These are phyloP conservation scores for Coelopa pilipes DNA, from an alignment of 2,888 invertebrate genomes.

Conservation along the genomic window DNA sequence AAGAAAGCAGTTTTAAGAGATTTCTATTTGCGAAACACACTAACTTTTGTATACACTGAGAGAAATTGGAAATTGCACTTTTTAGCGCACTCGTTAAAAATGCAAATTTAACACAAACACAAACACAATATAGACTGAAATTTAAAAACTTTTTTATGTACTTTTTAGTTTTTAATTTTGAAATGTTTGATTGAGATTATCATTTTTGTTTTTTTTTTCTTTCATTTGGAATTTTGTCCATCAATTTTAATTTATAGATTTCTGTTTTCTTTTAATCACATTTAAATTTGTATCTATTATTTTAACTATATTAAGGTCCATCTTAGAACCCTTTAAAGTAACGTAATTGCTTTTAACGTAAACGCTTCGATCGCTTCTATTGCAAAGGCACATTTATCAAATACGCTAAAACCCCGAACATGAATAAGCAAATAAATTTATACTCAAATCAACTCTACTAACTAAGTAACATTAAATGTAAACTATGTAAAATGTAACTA, in stretches of 20 bases:
- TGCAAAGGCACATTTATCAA: too few relatives aligned
- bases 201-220: background rate
- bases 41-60: conserved; percentile 33
- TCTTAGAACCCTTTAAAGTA: too few relatives aligned
- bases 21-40: conserved; percentile 50
- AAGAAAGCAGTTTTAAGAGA: conserved; percentile 56
- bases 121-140: background rate
- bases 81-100: conserved; percentile 65
- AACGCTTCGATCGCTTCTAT: too few relatives aligned
- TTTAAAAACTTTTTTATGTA: background rate
- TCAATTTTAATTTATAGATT: background rate
- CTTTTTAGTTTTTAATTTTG: background rate
- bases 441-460: too few relatives aligned
- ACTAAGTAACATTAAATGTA: too few relatives aligned
- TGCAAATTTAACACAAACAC: conserved; percentile 54
- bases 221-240: background rate
- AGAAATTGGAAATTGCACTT: conserved; percentile 55
- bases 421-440: too few relatives aligned
- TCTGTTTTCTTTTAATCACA: background rate
- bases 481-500: too few relatives aligned
- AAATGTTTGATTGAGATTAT: background rate
- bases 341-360: too few relatives aligned
- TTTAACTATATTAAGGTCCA: background rate
- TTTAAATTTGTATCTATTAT: background rate
- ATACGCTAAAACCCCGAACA: too few relatives aligned